Conservation (phyloP, 2,797 vertebrate genomes). For the Aselliscus stoliczkanus region DNA sequence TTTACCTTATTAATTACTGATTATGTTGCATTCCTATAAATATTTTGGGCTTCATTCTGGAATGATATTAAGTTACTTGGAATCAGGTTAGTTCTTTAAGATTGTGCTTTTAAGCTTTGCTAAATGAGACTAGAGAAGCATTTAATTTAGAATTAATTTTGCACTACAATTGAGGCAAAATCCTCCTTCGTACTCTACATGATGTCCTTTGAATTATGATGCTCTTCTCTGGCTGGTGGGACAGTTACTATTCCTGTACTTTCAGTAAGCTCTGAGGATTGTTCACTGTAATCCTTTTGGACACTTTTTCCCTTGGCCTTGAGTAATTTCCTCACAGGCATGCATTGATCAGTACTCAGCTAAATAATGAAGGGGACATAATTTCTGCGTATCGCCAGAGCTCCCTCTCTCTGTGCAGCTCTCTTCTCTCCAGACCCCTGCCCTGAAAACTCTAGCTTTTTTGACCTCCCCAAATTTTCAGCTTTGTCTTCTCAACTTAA, state of each 20-base stretch:
- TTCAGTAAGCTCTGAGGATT: background rate
- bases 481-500: background rate
- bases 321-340: background rate
- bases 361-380: background rate
- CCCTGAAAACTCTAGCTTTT: background rate
- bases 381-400: background rate
- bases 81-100: background rate
- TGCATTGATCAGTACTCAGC: background rate
- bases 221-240: background rate
- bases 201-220: background rate
- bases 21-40: background rate
- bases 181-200: background rate
- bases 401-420: background rate
- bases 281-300: background rate
- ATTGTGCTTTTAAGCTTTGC: background rate
- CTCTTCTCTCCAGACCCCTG: background rate
- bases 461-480: background rate
- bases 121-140: background rate
- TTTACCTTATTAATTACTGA: background rate
- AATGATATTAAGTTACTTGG: background rate
- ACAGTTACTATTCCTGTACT: background rate
- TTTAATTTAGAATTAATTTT: background rate
- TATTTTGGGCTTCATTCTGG: background rate
- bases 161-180: background rate
- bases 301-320: background rate